Evolutionary conservation across 2,888 invertebrate genomes (phyloP).

Genomic region (Phortica magna): DNA sequence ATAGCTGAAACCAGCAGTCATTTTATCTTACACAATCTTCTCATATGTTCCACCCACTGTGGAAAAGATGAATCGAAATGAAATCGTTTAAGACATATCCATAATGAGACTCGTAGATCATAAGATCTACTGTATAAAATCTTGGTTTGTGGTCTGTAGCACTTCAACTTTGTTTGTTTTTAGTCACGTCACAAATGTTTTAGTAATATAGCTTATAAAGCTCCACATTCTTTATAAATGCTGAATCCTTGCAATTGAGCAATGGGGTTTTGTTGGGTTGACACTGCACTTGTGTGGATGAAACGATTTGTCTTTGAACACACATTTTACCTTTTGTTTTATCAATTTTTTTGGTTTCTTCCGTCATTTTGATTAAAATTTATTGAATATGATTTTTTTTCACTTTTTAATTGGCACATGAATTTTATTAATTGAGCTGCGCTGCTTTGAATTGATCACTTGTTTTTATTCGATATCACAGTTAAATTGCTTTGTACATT

Average conservation of each 20-base stretch:
- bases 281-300: slow-evolving; percentile 36
- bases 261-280: too few relatives aligned
- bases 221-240: slow-evolving; percentile 34
- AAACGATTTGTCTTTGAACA: neutral
- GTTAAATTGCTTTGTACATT: neutral
- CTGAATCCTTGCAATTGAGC: neutral
- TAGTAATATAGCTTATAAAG: too few relatives aligned
- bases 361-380: slow-evolving; percentile 1
- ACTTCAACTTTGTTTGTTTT: too few relatives aligned
- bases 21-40: too few relatives aligned
- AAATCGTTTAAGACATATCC: too few relatives aligned
- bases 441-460: neutral
- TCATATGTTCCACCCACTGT: too few relatives aligned
- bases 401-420: slow-evolving; percentile 10
- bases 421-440: neutral
- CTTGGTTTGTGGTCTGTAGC: too few relatives aligned
- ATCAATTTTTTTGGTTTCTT: neutral
- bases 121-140: too few relatives aligned
- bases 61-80: too few relatives aligned
- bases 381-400: slow-evolving; percentile 19
- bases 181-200: too few relatives aligned
- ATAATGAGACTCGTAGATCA: too few relatives aligned
- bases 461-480: slow-evolving; percentile 20
- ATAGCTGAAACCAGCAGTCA: too few relatives aligned
- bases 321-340: slow-evolving; percentile 18